These are phyloP conservation scores for Callospermophilus lateralis DNA, from an alignment of 2,113 vertebrate genomes.

Conservation along the genomic window DNA sequence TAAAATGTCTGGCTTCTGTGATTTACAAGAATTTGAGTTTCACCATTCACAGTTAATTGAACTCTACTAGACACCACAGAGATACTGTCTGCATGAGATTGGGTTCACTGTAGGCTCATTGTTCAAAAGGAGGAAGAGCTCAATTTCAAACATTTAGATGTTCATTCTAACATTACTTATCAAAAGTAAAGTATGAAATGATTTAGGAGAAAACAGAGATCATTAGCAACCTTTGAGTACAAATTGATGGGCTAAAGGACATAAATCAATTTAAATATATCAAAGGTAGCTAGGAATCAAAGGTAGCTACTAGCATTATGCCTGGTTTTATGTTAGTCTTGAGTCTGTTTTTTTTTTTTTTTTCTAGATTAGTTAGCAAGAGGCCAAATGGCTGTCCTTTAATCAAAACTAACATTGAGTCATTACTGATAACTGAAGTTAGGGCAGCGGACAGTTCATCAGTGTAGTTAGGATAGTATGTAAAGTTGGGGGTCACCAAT, in stretches of 20 bases:
- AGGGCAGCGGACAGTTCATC: accelerated
- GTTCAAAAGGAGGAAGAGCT: not conserved
- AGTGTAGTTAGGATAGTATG: not conserved
- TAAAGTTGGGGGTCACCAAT: not conserved
- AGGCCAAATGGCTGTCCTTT: not conserved
- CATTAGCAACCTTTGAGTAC: not conserved
- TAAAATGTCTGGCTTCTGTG: not conserved
- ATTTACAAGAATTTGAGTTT: not conserved
- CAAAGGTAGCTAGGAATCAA: not conserved
- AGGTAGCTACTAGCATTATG: not conserved
- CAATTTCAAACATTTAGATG: not conserved
- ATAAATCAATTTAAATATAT: not conserved
- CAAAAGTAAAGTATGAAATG: not conserved
- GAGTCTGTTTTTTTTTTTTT: not conserved
- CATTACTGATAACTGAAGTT: not conserved
- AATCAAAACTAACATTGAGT: not conserved
- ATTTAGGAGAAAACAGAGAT: not conserved
- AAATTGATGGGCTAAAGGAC: not conserved
- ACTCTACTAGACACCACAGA: not conserved
- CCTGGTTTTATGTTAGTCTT: not conserved
- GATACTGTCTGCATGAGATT: not conserved
- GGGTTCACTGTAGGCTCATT: not conserved
- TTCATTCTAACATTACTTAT: not conserved
- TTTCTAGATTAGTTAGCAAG: not conserved
- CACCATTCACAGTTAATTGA: not conserved